phyloP scores from a whole-genome alignment of 2,888 invertebrate genomes.

The Merodon equestris region DNA sequence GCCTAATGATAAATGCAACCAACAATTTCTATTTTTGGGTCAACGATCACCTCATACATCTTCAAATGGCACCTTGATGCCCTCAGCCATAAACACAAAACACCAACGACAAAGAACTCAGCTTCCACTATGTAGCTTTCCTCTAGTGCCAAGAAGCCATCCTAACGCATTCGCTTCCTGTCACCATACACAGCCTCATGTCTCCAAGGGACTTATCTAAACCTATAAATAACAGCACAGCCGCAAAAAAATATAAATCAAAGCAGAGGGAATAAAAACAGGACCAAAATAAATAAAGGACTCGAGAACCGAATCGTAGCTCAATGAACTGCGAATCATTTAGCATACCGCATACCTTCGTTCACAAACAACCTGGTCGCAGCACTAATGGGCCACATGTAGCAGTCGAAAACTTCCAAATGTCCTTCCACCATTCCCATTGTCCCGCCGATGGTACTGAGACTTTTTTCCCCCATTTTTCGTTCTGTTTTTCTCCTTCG shows the following conservation, averaged over 20 bases:
- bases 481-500: not conserved
- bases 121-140: no score
- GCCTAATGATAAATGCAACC: not conserved
- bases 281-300: no score
- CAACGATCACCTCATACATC: not conserved
- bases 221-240: constrained; percentile 43
- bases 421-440: constrained; percentile 21
- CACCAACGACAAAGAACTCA: no score
- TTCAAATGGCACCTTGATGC: no score
- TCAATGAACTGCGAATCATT: constrained; percentile 55
- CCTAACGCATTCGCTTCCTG: no score
- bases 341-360: constrained; percentile 47
- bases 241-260: constrained; percentile 14
- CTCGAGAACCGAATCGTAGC: constrained; percentile 6
- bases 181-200: no score
- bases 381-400: constrained; percentile 7
- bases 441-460: constrained; percentile 37
- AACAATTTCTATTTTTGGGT: not conserved
- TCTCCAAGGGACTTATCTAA: no score
- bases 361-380: constrained; percentile 3
- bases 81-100: no score
- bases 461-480: constrained; percentile 19
- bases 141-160: no score
- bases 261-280: constrained; percentile 13
- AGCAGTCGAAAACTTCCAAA: constrained; percentile 6